Conservation (phyloP, 2,888 invertebrate genomes). For the Criorhina ranunculi region DNA sequence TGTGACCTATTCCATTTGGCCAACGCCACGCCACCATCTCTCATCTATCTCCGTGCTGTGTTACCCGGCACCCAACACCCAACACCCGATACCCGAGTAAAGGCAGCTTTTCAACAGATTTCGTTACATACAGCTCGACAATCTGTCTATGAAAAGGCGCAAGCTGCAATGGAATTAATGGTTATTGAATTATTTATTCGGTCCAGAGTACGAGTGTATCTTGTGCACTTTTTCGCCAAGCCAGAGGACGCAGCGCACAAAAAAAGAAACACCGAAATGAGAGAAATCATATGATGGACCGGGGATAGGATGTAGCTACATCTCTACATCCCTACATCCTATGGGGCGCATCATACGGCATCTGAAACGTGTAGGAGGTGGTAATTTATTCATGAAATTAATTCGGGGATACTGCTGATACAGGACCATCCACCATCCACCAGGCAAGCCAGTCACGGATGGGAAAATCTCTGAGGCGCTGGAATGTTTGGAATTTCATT, state of each 20-base stretch:
- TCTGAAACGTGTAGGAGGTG: conserved; percentile 27
- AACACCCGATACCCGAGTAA: background rate
- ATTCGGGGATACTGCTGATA: conserved; percentile 41
- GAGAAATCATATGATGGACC: background rate
- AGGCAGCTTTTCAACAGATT: background rate
- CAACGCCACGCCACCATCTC: background rate
- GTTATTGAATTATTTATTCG: conserved; percentile 67
- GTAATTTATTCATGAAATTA: conserved; percentile 72
- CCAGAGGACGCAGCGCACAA: background rate
- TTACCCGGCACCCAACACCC: no score
- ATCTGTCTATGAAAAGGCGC: conserved; percentile 32
- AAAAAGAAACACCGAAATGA: background rate
- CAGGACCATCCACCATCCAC: background rate
- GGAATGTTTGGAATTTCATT: conserved; percentile 18
- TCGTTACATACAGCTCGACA: background rate
- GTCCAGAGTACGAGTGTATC: conserved; percentile 20
- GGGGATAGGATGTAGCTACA: background rate
- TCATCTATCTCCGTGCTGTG: background rate
- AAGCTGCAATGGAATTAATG: conserved; percentile 61
- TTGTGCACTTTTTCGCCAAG: conserved; percentile 26
- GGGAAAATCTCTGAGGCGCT: conserved; percentile 36
- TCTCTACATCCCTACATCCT: background rate
- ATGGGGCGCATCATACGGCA: background rate
- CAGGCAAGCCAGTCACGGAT: background rate
- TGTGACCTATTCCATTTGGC: conserved; percentile 57